Evolutionary conservation across 2,888 invertebrate species (phyloP), one percentile per base, ranked within the genome.

Genomic region (Pyrgus malvae): DNA sequence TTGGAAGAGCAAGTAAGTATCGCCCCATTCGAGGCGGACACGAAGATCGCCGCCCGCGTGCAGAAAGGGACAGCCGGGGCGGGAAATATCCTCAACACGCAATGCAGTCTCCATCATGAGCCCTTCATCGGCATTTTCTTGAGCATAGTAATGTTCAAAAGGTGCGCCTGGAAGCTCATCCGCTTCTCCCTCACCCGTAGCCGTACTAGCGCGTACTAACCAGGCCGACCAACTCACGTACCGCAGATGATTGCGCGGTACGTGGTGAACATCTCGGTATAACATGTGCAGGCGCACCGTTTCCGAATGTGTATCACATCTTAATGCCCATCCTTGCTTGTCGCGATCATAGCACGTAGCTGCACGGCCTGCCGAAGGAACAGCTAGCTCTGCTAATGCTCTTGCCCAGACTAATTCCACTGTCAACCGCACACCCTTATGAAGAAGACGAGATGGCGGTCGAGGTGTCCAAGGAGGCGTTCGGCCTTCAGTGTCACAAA

Each of bases 21-120:
- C 95, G 68, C 94, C 93, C 96, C 96, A 96, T 73, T 96, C 96
- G 45, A 96, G 92, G 63, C 96, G 94, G 17, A 96, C 93, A 12
- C 94, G 92, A 45, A 96, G 87, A 66, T 94, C 94, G 44, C 94
- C 93, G 60, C 94, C 94, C 56, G 93, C 92, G 61, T 94, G 94
- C 65, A 95, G 78, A 74, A 93, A 95, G 40, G 93, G 91, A 76
- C 94, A 93, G 50, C 92, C 92, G 16, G 94, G 89, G 56, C 94
- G 93, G 68, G 94, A 88, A 49, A 93, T 83, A 82, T 95, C 94
- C 72, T 93, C 93, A 17, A 95, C 94, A 9, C 93, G 92, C 37
- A 96, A 90, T 63, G 94, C 93, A 3, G 96, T 95, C 76, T 94
- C 94, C 93, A 96, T 95, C 78, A 95, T 94, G 60, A 95, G 93